phyloP scores from a whole-genome alignment of 2,797 vertebrate genomes.

The Sebastes matsubarae region DNA sequence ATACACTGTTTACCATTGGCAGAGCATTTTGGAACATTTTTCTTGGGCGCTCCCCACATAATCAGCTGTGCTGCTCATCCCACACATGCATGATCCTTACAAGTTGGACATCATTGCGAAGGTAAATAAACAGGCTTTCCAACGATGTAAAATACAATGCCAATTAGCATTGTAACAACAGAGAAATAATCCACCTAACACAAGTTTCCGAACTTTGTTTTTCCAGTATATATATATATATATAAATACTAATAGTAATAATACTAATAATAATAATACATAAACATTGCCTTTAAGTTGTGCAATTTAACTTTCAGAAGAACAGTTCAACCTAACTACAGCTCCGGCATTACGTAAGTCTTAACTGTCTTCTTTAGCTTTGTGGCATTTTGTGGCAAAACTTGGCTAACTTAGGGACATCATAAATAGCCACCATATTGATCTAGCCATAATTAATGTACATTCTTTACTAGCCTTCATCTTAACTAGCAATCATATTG shows the following conservation, averaged over 20 bases:
- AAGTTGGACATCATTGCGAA: no score
- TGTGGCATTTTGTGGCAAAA: not conserved
- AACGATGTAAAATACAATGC: no score
- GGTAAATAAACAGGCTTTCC: no score
- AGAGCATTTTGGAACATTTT: no score
- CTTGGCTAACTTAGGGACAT: not conserved
- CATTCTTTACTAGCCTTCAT: not conserved
- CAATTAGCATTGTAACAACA: no score
- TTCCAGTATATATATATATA: no score
- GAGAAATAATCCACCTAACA: no score
- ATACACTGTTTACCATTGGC: no score
- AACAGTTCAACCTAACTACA: not conserved
- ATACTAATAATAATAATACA: not conserved
- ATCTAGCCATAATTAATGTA: not conserved
- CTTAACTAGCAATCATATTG: not conserved
- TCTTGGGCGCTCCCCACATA: no score
- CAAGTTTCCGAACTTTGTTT: no score
- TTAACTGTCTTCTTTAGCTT: not conserved
- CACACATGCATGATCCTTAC: no score
- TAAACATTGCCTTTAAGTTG: not conserved
- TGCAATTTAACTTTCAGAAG: not conserved
- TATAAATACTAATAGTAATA: not conserved
- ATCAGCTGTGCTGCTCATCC: no score
- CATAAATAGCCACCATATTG: not conserved
- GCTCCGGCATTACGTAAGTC: not conserved